These are phyloP conservation scores for Hippocampus barbouri DNA, from an alignment of 2,113 vertebrate species.

Conservation along the genomic window DNA sequence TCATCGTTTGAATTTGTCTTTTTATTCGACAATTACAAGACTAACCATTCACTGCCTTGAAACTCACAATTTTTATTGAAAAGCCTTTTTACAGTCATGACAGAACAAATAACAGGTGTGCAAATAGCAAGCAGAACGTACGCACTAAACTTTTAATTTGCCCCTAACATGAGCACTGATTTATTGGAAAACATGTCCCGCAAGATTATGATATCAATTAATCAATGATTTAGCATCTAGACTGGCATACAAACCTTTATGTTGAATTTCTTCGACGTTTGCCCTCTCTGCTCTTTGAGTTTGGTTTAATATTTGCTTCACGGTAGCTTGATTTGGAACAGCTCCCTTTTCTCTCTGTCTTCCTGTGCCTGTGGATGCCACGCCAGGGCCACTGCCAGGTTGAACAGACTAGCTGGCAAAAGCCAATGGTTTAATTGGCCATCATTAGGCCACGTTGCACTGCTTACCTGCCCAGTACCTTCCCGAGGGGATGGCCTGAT, in stretches of 20 bases:
- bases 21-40: neutral
- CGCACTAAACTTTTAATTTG: conserved; percentile 3
- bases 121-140: neutral
- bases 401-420: conserved; percentile 34
- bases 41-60: neutral
- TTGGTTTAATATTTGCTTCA: conserved; percentile 30
- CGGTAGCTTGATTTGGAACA: conserved; percentile 23
- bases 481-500: conserved; percentile 31
- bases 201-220: conserved; percentile 14
- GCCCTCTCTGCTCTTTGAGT: conserved; percentile 16
- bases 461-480: conserved; percentile 32
- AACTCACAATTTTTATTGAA: neutral
- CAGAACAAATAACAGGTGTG: neutral
- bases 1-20: neutral
- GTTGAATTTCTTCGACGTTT: conserved; percentile 21
- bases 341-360: conserved; percentile 24
- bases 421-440: conserved; percentile 47
- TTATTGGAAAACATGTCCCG: conserved; percentile 18
- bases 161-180: conserved; percentile 34
- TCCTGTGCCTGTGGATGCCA: conserved; percentile 19
- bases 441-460: conserved; percentile 42
- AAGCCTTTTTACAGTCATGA: neutral
- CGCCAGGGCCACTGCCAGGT: conserved; percentile 22
- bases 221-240: conserved; percentile 27
- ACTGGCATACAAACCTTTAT: conserved; percentile 14